These are phyloP conservation scores for Cyaniris semiargus DNA, from an alignment of 2,888 invertebrate genomes.

Conservation along the genomic window DNA sequence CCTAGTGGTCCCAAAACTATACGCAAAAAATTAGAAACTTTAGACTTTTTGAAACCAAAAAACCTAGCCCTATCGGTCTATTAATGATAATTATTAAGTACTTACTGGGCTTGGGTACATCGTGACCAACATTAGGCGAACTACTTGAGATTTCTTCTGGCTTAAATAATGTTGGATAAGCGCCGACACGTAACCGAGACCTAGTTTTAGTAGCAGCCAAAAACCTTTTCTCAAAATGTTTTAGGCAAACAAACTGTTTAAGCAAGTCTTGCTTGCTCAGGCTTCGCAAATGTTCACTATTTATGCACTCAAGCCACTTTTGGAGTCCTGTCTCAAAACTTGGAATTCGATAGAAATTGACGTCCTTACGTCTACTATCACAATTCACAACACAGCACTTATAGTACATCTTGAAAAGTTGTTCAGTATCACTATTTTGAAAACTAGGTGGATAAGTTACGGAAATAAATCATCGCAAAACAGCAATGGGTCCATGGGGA, in stretches of 20 bases:
- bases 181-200: constrained; percentile 28
- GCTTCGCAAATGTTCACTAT: constrained; percentile 35
- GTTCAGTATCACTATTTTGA: constrained; percentile 1
- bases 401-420: constrained; percentile 13
- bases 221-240: constrained; percentile 32
- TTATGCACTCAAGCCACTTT: constrained; percentile 32
- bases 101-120: constrained; percentile 4
- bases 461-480: constrained; percentile 31
- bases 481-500: constrained; percentile 8
- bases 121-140: not conserved
- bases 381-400: constrained; percentile 28
- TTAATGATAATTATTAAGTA: not conserved
- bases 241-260: constrained; percentile 16
- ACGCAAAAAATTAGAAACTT: too few relatives aligned
- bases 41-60: too few relatives aligned
- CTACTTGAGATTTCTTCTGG: constrained; percentile 19
- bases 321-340: constrained; percentile 33
- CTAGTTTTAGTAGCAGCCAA: constrained; percentile 32
- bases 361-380: constrained; percentile 33
- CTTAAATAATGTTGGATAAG: constrained; percentile 30
- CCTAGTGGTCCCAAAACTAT: too few relatives aligned
- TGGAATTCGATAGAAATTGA: constrained; percentile 32
- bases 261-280: constrained; percentile 20
- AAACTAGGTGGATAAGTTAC: constrained; percentile 32
- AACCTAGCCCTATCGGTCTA: too few relatives aligned